Base-by-base conservation (phyloP, 2,888 invertebrate genomes). In the Mechanitis messenoides region DNA sequence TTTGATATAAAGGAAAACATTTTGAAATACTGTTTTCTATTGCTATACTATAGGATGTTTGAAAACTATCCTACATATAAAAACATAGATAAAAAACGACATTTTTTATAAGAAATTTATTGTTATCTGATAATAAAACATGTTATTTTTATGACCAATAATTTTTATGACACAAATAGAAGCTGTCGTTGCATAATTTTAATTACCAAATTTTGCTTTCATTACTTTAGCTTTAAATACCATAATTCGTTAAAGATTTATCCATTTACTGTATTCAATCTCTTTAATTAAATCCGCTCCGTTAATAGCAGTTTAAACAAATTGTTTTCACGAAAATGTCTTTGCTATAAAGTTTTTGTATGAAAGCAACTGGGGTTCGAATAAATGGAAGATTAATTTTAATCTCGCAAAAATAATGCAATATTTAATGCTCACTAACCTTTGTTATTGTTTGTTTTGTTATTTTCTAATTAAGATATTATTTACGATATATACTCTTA, bases 111-210 rank as follows among this genome's bases (percentile, higher is more conserved):
- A 20, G 42, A 7, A 7, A 1, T 42, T 42, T 42, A 42, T 42
- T 42, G 9, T 9, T 42, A 42, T 9, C 31, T 5, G 31, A 1
- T 11, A 50, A 50, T 50, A 50, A 50, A 50, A 50, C 7, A n/a
- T 50, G 28, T 31, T 55, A 56, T 58, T 28, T 62, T 62, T 60
- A 65, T 38, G 47, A 55, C 56, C 65, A 12, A 60, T 63, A 60
- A 63, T 60, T 65, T 62, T 56, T 62, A 65, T 46, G 60, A 53
- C 47, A 46, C 55, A 33, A 55, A 59, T 64, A 62, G 53, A 62
- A 55, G 11, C 20, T 7, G 56, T 55, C 55, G 7, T 50, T 50
- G 31, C 31, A 31, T 31, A 28, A 50, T 50, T 9, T 9, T 50
- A 50, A 50, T 31, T 50, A 50, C 31, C 50, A 31, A 50, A 50